Percentiles rank a stretch among this genome's conserved stretches.
phyloP scores from a whole-genome alignment of 1,140 invertebrate species.

The Drosophila ohnishii region DNA sequence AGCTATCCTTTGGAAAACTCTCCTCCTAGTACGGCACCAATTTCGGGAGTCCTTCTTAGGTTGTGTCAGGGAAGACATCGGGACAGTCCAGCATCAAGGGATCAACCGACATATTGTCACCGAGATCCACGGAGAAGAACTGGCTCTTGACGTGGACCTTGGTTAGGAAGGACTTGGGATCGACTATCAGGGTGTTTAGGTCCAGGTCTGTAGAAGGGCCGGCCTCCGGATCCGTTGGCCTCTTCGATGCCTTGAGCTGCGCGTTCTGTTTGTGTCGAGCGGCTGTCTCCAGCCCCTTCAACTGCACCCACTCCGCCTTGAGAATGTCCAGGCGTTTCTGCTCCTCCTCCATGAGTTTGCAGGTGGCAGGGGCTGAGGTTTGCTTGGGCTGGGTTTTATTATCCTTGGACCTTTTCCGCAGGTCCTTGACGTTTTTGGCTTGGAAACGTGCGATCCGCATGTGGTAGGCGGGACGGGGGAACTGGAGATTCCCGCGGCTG shows the following conservation, averaged over 20 bases:
- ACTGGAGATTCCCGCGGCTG: not conserved
- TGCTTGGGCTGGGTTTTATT: too few relatives aligned
- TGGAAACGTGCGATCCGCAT: not conserved
- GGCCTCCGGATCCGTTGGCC: too few relatives aligned
- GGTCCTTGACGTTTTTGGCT: not conserved
- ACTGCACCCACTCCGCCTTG: conserved; percentile 9
- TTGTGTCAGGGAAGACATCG: not conserved
- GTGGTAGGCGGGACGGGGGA: not conserved
- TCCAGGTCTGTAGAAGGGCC: not conserved
- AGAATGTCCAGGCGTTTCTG: conserved; percentile 18
- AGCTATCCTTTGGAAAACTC: not conserved
- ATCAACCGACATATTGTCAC: too few relatives aligned
- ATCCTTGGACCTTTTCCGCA: not conserved
- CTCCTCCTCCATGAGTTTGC: conserved; percentile 18
- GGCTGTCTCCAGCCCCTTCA: not conserved
- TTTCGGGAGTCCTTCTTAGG: not conserved
- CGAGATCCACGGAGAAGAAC: not conserved
- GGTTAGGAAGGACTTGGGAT: conserved; percentile 13
- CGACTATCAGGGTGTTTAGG: not conserved
- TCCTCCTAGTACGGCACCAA: not conserved
- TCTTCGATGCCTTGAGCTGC: not conserved
- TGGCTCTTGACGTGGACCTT: not conserved
- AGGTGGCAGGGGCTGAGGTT: not conserved
- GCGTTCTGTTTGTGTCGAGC: too few relatives aligned
- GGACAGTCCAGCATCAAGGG: not conserved